Evolutionary conservation across 2,797 vertebrate genomes (phyloP).

Genomic region (Chelon labrosus): DNA sequence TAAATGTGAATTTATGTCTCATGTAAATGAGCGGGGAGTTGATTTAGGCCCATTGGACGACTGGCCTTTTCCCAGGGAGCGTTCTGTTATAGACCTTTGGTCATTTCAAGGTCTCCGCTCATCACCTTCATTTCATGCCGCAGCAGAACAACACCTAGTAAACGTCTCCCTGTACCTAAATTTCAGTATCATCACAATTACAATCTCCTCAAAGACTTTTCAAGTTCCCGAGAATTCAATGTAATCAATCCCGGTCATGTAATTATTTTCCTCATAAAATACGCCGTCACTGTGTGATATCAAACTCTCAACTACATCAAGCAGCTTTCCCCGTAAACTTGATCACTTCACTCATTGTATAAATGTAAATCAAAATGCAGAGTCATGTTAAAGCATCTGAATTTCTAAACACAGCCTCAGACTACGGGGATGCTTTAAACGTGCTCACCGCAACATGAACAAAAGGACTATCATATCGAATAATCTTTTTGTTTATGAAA

Average conservation of each 20-base stretch:
- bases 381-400: background rate
- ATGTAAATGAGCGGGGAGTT: slow-evolving; percentile 84
- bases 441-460: background rate
- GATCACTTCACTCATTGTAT: slow-evolving; percentile 8
- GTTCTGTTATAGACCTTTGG: slow-evolving; percentile 70
- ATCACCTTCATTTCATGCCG: slow-evolving; percentile 55
- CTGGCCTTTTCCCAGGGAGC: slow-evolving; percentile 87
- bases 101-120: slow-evolving; percentile 65
- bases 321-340: slow-evolving; percentile 7
- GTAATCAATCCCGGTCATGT: background rate
- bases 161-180: slow-evolving; percentile 22
- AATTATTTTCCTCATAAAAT: background rate
- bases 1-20: slow-evolving; percentile 84
- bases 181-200: slow-evolving; percentile 2
- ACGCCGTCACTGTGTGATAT: background rate
- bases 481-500: background rate
- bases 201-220: background rate
- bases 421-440: background rate
- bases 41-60: slow-evolving; percentile 81
- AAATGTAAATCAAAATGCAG: too few species aligned
- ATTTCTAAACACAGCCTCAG: background rate
- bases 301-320: background rate
- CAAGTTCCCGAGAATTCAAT: background rate
- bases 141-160: slow-evolving; percentile 28
- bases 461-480: background rate